A percentile compares a stretch with the other conserved stretches of the same genome.
These are phyloP conservation scores for Brachycybe producta DNA, from an alignment of 2,888 invertebrate species.

Conservation along the genomic window DNA sequence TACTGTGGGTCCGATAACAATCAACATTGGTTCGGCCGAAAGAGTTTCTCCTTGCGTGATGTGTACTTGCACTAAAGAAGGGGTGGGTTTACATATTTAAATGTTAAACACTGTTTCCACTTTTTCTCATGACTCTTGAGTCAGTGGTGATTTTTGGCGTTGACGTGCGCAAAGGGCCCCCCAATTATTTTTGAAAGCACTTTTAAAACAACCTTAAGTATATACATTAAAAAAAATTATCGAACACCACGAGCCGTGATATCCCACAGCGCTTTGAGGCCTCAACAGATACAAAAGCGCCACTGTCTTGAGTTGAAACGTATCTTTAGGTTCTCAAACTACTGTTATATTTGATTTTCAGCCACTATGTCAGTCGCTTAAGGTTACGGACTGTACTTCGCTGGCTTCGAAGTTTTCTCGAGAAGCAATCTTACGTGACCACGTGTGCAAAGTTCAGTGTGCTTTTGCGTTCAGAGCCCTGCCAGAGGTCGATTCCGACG, in stretches of 20 bases:
- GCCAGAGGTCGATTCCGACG: conserved; percentile 20
- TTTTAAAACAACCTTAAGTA: no score
- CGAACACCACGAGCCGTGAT: no score
- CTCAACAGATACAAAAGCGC: no score
- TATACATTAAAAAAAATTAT: no score
- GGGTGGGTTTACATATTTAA: conserved; percentile 30
- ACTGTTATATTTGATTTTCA: conserved; percentile 28
- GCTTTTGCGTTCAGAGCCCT: conserved; percentile 33
- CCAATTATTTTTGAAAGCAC: no score
- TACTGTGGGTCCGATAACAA: conserved; percentile 33
- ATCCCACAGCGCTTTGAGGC: no score
- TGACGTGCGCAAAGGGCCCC: no score
- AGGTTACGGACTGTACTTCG: conserved; percentile 38
- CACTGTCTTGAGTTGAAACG: background rate
- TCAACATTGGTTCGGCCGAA: conserved; percentile 35
- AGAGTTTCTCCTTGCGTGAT: conserved; percentile 39
- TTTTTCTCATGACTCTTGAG: conserved; percentile 10
- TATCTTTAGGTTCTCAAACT: no score
- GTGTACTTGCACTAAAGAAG: conserved; percentile 42
- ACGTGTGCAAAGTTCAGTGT: conserved; percentile 42
- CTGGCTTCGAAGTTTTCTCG: conserved; percentile 35
- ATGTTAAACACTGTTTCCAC: background rate
- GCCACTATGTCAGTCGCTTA: conserved; percentile 40
- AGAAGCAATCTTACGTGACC: conserved; percentile 36
- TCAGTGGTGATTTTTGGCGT: no score